Percentiles rank a stretch among this genome's conserved stretches.
phyloP scores from a whole-genome alignment of 2,888 invertebrate species.

The Polyommatus icarus region DNA sequence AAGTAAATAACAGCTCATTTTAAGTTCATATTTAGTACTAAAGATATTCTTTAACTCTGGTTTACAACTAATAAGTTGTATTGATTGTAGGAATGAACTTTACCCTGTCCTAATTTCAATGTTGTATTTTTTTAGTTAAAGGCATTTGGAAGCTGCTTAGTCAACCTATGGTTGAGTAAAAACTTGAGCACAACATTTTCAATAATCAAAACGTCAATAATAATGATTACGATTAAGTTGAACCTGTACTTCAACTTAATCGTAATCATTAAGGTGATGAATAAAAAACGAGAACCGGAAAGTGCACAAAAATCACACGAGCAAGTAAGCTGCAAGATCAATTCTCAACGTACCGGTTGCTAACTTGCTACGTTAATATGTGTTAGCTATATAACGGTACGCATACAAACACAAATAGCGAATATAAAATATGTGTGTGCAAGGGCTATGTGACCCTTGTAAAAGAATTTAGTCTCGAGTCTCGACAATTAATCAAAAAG shows the following conservation, averaged over 20 bases:
- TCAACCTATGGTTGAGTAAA: background rate
- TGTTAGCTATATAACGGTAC: conserved; percentile 66
- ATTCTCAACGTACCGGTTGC: conserved; percentile 53
- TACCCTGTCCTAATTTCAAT: background rate
- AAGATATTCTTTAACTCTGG: background rate
- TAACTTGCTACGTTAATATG: conserved; percentile 49
- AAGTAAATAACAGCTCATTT: conserved; percentile 1
- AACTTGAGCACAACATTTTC: background rate
- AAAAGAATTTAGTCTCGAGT: background rate
- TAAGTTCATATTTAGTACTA: background rate
- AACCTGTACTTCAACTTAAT: background rate
- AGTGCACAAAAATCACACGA: conserved; percentile 66
- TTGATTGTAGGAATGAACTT: background rate
- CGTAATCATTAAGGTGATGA: conserved; percentile 32
- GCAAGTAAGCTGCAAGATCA: conserved; percentile 49
- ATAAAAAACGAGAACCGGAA: conserved; percentile 49
- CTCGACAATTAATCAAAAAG: conserved; percentile 9
- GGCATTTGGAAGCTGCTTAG: background rate
- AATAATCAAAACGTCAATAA: conserved; percentile 40
- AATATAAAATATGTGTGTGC: conserved; percentile 59
- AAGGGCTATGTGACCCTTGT: conserved; percentile 41
- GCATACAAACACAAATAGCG: conserved; percentile 57
- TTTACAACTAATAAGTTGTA: background rate
- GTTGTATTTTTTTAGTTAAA: background rate
- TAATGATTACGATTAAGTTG: conserved; percentile 51